Conservation (phyloP, 2,797 vertebrate species). For the Sebastes oblongus region DNA sequence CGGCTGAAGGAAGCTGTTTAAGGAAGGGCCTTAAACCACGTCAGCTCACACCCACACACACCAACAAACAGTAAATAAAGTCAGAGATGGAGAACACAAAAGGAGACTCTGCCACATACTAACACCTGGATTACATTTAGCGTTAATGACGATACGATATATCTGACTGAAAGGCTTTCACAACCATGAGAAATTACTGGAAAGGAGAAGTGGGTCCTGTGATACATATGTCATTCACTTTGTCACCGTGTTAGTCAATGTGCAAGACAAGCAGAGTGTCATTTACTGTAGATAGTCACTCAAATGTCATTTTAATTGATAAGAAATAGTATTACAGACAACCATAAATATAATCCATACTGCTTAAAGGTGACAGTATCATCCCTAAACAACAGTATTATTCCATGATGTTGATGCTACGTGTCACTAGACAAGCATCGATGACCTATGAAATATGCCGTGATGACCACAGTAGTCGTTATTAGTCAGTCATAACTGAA, state of each 20-base stretch:
- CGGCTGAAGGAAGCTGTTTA: not conserved
- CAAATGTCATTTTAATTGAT: not conserved
- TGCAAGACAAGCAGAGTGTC: not conserved
- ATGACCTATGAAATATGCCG: not conserved
- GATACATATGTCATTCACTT: not conserved
- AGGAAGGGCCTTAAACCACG: constrained; percentile 16
- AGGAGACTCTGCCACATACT: not conserved
- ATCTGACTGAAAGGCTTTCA: not conserved
- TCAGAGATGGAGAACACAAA: not conserved
- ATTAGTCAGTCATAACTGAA: not conserved
- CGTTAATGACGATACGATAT: not conserved
- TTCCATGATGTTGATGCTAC: not conserved
- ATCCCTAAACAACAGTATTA: not conserved
- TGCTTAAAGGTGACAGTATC: not conserved
- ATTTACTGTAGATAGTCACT: not conserved
- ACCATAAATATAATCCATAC: too few relatives aligned
- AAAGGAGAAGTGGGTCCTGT: constrained; percentile 38
- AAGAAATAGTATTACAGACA: not conserved
- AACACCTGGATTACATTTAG: not conserved
- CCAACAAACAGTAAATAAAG: not conserved
- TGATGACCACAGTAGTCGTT: not conserved
- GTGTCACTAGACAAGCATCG: not conserved
- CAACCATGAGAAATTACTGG: not conserved
- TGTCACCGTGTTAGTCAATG: not conserved
- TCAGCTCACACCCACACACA: not conserved